Evolutionary conservation across 2,888 invertebrate species (phyloP), one percentile per base, ranked within the genome.

Genomic region (Therioaphis trifolii): DNA sequence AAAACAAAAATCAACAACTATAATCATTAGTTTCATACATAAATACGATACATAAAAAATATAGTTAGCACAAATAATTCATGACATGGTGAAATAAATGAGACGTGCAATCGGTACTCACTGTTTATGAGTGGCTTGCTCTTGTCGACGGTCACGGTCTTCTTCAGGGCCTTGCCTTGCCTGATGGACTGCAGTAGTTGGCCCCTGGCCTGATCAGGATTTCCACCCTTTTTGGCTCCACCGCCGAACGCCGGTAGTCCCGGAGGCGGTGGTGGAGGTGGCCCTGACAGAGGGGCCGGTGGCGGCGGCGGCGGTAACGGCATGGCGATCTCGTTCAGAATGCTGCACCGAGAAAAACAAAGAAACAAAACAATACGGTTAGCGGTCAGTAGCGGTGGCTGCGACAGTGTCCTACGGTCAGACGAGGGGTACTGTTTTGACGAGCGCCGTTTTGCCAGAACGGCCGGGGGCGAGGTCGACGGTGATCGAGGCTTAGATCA

Each of bases 131-230:
- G 88, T 0, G 97, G 97, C 77, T 92, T 93, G 91, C 97, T 97
- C 89, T 95, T 94, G 88, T 97, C 97, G 87, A 94, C 93, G n/a
- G 96, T 96, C 0, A 93, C 93, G 79, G 96, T 91, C 89, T 96
- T 96, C 89, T 95, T 96, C 86, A 97, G 90, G 87, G 92, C 92
- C 77, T 93, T 90, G 84, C 96, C 97, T 88, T 93, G 93, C 87
- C 95, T 92, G 87, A 97, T 97, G 15, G 95, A 95, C 87, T 92
- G 93, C 66, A 97, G 90, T 84, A 97, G 90, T 71, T 94, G 92
- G 87, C 92, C 91, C 87, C 95, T 90, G 24, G 85, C 86, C 29
- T 87, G 86, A 40, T 91, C 90, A 87, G 93, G 92, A 66, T 89
- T 89, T n/a, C 91, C 89, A 12, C 84, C 85, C 46, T 86, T 86